Conservation (phyloP, 2,888 invertebrate genomes). For the Pteria penguin region DNA sequence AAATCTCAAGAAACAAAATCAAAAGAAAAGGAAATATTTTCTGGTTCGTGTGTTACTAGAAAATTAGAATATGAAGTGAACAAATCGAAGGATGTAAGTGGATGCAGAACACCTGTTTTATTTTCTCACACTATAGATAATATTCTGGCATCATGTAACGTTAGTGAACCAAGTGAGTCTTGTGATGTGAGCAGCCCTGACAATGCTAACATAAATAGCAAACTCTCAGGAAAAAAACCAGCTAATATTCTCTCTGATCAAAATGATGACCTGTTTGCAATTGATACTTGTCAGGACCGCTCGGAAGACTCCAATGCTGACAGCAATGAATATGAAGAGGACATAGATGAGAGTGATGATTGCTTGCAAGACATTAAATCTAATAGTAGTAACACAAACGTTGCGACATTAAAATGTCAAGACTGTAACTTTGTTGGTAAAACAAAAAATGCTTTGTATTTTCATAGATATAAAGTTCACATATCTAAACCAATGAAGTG, state of each 20-base stretch:
- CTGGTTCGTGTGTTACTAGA: neutral
- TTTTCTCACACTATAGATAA: neutral
- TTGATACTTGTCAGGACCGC: neutral
- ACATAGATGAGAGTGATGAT: neutral
- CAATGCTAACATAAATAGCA: neutral
- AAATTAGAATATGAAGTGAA: neutral
- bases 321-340: neutral
- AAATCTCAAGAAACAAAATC: neutral
- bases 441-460: slow-evolving; percentile 47
- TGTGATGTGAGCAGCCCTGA: too few relatives aligned
- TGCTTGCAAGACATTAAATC: neutral
- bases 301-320: neutral
- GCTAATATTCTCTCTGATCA: too few relatives aligned
- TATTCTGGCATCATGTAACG: neutral
- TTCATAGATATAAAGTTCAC: slow-evolving; percentile 56
- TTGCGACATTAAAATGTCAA: slow-evolving; percentile 39
- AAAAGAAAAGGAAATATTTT: neutral
- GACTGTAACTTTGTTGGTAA: slow-evolving; percentile 58
- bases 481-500: slow-evolving; percentile 54
- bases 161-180: neutral
- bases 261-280: too few relatives aligned
- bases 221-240: too few relatives aligned
- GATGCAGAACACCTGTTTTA: neutral
- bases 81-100: neutral
- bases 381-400: neutral